Base-by-base conservation (phyloP, 2,797 vertebrate species). In the Ambastaia sidthimunki region DNA sequence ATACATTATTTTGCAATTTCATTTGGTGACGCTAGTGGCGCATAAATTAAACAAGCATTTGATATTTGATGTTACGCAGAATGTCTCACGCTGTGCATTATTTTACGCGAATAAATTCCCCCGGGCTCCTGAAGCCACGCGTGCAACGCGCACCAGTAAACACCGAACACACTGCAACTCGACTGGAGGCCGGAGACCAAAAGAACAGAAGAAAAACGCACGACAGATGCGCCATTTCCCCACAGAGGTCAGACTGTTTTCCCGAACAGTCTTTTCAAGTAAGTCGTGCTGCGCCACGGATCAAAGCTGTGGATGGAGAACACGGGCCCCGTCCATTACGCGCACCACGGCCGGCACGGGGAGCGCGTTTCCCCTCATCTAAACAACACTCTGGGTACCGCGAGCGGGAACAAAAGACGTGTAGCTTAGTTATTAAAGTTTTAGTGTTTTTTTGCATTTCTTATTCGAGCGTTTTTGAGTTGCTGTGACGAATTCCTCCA, bases 401-500 rank as follows among this genome's bases (percentile, higher is more conserved):
- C 90, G 91, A 93, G 93, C 93, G 90, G 75, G 94, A 94, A 93
- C 91, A 95, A 94, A 96, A 44, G 94, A 90, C 91, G 91, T 95
- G 93, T 93, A 96, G 95, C 94, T 92, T 91, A 93, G 91, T 94
- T 94, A 96, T 96, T 94, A 96, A 97, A 94, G 90, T 96, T 96
- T 95, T 95, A 96, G 94, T 95, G 90, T 93, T 95, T 94, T 66
- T 66, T 31, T 7, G 34, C 37, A 21, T 67, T 55, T 55, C 34
- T 83, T 59, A 31, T 69, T 75, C 23, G 71, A 71, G 84, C 78
- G 85, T 67, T 78, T 76, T 54, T 70, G 91, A 86, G 91, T 91
- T 85, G 91, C 88, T 90, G 90, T 89, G 89, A 92, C 90, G 88
- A 93, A 92, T 93, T 90, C 90, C 93, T 90, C 92, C 89, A 94